Conservation (phyloP, 2,113 vertebrate genomes). For the Pseudopodoces humilis region DNA sequence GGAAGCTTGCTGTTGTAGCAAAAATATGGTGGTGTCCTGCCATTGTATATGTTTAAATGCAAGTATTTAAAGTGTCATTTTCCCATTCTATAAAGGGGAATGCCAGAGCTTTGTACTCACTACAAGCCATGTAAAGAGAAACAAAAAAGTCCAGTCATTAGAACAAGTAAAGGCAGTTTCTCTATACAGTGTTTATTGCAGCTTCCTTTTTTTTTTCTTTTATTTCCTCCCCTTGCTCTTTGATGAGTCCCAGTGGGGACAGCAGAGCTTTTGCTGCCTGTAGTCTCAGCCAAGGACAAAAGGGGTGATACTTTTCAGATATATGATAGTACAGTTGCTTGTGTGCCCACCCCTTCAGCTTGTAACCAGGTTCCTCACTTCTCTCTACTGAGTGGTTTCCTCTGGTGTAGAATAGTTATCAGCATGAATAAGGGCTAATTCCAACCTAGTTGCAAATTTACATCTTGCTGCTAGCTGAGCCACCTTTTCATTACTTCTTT, state of each 20-base stretch:
- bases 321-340: background rate
- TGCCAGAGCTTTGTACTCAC: background rate
- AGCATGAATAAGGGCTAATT: background rate
- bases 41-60: background rate
- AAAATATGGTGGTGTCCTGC: background rate
- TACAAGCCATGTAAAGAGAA: background rate
- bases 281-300: background rate
- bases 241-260: background rate
- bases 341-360: background rate
- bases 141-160: constrained; percentile 8
- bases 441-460: background rate
- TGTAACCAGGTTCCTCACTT: background rate
- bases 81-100: background rate
- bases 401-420: background rate
- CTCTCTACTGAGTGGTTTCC: background rate
- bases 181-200: background rate
- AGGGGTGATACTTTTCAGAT: too few relatives aligned
- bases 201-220: background rate
- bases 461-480: background rate
- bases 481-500: background rate
- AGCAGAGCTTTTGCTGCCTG: background rate
- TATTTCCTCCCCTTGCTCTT: background rate
- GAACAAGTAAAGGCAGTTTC: constrained; percentile 24
- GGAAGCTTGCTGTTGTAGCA: background rate
- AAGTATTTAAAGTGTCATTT: constrained; percentile 28